Base-by-base conservation (phyloP, 2,113 vertebrate species). In the Leptodactylus fuscus region DNA sequence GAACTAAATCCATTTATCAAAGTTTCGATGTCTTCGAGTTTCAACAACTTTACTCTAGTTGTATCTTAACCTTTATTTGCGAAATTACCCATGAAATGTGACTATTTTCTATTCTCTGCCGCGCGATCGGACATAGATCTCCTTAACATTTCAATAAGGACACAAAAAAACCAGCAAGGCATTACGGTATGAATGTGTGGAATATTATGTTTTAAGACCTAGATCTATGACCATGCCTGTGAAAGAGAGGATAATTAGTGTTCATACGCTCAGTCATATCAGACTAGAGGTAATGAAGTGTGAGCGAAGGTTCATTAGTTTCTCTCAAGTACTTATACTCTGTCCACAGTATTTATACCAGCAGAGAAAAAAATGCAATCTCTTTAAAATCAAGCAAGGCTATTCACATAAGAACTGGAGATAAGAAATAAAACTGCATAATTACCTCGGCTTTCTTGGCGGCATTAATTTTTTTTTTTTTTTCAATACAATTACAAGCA, bases 231-330 rank as follows among this genome's bases (percentile, higher is more conserved):
- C 79, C 9, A 87, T 93, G 90, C 89, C 91, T 93, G 90, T 90
- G 90, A 91, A 89, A 94, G 90, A 91, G 92, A 94, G 92, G 92
- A 89, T 94, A 95, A 95, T 95, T 95, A 94, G 94, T 89, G 89
- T 88, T 91, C 71, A 65, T 91, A 92, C 92, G 93, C 92, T 93
- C 92, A 90, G 94, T 95, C 94, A 94, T 94, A 94, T 92, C 94
- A 94, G 94, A 94, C 93, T 92, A 91, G 93, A 93, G 94, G 94
- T 95, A 95, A 95, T 95, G 94, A 94, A 93, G 91, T 95, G 94
- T 94, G 93, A 93, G 94, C 93, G 94, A 94, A 91, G 94, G 94
- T 94, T 95, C 94, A 94, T 95, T 95, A 95, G 94, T 90, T 90
- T 92, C 91, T 92, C 91, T 94, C 91, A 94, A 95, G 94, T 94